Percentiles rank a stretch among this genome's conserved stretches.
phyloP scores from a whole-genome alignment of 1,140 invertebrate genomes.

The Eumeta japonica region DNA sequence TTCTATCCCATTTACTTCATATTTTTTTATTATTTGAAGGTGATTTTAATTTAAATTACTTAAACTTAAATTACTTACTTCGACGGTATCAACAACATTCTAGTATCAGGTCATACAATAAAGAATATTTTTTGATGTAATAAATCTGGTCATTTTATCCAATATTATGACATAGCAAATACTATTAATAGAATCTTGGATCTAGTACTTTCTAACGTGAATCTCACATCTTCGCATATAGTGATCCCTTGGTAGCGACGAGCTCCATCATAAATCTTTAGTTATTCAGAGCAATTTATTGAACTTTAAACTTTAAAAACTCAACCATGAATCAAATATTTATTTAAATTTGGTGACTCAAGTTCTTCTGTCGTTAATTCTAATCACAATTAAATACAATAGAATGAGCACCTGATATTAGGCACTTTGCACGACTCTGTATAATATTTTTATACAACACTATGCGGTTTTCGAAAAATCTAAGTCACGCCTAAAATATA shows the following conservation, averaged over 20 bases:
- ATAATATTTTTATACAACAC: neutral
- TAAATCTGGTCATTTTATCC: neutral
- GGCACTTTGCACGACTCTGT: neutral
- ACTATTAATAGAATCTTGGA: neutral
- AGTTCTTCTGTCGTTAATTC: neutral
- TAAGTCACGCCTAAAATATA: conserved; percentile 10
- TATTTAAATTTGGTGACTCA: neutral
- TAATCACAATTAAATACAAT: too few species aligned
- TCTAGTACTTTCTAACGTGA: neutral
- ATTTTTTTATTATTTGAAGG: neutral
- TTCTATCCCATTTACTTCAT: neutral
- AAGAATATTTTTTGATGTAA: neutral
- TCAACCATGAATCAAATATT: neutral
- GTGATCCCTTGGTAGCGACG: neutral
- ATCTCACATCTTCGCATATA: neutral
- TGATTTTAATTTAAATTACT: conserved; percentile 1
- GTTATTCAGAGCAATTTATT: neutral
- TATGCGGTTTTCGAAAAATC: conserved; percentile 5
- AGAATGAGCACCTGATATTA: neutral
- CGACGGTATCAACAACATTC: neutral
- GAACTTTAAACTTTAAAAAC: neutral
- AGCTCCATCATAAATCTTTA: neutral
- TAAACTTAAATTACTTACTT: neutral
- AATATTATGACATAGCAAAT: neutral
- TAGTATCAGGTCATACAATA: neutral